These are phyloP conservation scores for Hemitrygon akajei DNA, from an alignment of 2,797 vertebrate genomes.

Conservation along the genomic window DNA sequence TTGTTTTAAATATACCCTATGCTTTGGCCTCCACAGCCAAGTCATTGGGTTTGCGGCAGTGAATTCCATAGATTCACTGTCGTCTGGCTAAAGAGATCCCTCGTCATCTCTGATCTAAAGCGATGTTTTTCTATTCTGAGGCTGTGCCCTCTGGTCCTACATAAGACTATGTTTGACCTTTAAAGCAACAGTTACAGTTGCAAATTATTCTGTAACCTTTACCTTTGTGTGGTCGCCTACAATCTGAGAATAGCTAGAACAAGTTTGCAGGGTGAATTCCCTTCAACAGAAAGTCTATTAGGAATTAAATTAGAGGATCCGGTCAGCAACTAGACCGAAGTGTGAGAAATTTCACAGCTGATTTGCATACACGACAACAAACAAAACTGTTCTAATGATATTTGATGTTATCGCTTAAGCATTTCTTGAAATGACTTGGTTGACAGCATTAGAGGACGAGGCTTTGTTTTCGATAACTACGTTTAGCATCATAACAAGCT, in stretches of 20 bases:
- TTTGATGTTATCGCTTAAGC: neutral
- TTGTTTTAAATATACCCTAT: no score
- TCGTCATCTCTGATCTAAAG: no score
- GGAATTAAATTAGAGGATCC: neutral
- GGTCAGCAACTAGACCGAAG: neutral
- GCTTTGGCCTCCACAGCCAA: no score
- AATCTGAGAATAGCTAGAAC: neutral
- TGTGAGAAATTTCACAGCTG: neutral
- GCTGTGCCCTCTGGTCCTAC: no score
- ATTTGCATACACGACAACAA: neutral
- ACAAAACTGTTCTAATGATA: neutral
- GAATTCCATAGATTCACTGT: no score
- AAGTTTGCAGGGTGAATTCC: neutral
- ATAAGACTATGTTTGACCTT: neutral
- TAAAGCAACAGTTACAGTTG: slow-evolving; percentile 8
- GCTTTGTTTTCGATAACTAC: no score
- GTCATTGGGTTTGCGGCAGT: no score
- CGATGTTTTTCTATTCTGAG: no score
- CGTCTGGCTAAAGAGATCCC: no score
- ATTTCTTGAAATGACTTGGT: neutral
- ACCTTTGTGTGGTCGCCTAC: neutral
- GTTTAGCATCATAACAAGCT: no score
- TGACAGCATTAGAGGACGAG: neutral
- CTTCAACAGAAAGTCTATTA: neutral
- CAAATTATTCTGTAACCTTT: slow-evolving; percentile 12